A percentile compares a stretch with the other conserved stretches of the same genome.
Conservation (phyloP, 2,797 vertebrate species). For the Chelon labrosus region DNA sequence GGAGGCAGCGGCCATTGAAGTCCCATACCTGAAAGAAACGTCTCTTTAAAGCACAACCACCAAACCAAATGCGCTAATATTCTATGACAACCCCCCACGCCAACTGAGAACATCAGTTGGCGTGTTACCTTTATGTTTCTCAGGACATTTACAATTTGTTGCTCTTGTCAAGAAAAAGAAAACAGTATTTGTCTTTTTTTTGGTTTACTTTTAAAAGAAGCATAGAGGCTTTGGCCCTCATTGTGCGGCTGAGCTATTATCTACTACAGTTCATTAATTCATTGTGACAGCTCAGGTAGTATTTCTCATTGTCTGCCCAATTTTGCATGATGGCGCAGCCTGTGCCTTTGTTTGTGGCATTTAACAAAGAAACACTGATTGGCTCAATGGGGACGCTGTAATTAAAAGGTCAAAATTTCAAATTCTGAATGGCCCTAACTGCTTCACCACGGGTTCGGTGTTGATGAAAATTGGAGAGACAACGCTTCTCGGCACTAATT, state of each 20-base stretch:
- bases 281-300: constrained; percentile 28
- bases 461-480: constrained; percentile 71
- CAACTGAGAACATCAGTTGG: neutral
- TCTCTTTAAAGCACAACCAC: neutral
- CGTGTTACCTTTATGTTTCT: neutral
- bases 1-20: constrained; percentile 86
- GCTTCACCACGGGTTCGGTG: constrained; percentile 52
- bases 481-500: constrained; percentile 60
- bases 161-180: no score
- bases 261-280: constrained; percentile 10
- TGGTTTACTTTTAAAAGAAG: constrained; percentile 1
- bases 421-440: constrained; percentile 55
- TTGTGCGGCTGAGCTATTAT: neutral
- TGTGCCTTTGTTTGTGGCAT: constrained; percentile 48
- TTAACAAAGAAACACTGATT: constrained; percentile 66
- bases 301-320: constrained; percentile 29
- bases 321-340: constrained; percentile 31
- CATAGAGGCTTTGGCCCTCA: neutral
- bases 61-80: neutral
- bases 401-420: constrained; percentile 73
- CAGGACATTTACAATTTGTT: no score
- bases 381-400: constrained; percentile 56
- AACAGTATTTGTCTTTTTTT: no score
- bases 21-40: constrained; percentile 82
- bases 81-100: neutral